phyloP scores from a whole-genome alignment of 1,140 invertebrate species.

The Ceratina australensis region DNA sequence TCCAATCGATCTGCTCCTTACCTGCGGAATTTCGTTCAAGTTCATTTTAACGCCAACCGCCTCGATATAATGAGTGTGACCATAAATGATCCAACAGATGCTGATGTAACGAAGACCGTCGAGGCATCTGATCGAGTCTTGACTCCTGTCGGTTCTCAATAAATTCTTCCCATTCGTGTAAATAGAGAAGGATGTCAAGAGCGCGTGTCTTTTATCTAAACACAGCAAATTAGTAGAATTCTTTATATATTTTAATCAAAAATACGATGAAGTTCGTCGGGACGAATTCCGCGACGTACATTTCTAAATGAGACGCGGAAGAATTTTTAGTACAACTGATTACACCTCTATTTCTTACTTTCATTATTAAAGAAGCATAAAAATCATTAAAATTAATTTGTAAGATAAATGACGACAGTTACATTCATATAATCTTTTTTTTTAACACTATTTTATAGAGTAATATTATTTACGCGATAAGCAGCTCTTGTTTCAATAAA shows the following conservation, averaged over 20 bases:
- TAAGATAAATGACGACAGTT: no score
- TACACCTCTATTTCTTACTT: no score
- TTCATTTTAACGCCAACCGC: constrained; percentile 63
- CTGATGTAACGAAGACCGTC: constrained; percentile 80
- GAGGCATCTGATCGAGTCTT: constrained; percentile 74
- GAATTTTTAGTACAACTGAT: no score
- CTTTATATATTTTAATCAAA: no score
- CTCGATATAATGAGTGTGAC: constrained; percentile 73
- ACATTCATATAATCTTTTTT: no score
- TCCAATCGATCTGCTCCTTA: constrained; percentile 31
- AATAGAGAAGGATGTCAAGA: constrained; percentile 75
- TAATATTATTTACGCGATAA: no score
- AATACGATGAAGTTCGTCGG: no score
- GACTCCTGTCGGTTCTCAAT: constrained; percentile 63
- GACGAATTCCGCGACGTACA: no score
- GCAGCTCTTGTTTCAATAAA: no score
- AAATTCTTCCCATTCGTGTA: constrained; percentile 77
- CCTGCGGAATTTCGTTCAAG: constrained; percentile 55
- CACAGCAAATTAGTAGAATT: neutral
- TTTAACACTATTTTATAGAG: no score
- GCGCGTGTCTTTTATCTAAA: constrained; percentile 38
- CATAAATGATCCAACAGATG: constrained; percentile 80
- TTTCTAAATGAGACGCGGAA: neutral
- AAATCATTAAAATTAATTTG: no score
- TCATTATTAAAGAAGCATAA: no score